These are phyloP conservation scores for Troglohyphantes excavatus DNA, from an alignment of 2,888 invertebrate species.

Conservation along the genomic window DNA sequence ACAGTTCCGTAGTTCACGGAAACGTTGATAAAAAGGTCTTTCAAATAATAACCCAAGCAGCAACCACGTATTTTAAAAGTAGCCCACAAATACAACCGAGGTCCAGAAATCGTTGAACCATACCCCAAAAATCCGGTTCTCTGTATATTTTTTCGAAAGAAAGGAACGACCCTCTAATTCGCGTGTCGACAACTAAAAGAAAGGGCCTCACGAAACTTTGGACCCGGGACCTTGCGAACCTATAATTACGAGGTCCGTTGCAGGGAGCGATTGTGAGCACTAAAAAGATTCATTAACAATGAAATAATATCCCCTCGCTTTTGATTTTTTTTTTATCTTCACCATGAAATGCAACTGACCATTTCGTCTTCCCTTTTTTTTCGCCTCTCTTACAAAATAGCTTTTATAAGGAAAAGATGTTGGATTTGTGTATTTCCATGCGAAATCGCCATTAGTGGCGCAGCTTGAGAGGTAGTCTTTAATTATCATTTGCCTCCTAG, in stretches of 20 bases:
- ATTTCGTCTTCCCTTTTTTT: not conserved
- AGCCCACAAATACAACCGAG: not conserved
- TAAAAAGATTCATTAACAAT: slow-evolving; percentile 31
- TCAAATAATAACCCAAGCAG: not conserved
- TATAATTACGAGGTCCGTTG: slow-evolving; percentile 46
- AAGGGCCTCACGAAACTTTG: slow-evolving; percentile 13
- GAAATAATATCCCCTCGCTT: not conserved
- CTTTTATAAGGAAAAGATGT: not conserved
- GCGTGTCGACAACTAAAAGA: slow-evolving; percentile 28
- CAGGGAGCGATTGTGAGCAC: not conserved
- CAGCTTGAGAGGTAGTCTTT: not conserved
- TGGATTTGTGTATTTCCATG: not conserved
- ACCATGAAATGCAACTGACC: slow-evolving; percentile 34
- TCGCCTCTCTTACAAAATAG: not conserved
- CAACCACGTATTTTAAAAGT: not conserved
- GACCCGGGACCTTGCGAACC: not conserved
- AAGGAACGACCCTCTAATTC: slow-evolving; percentile 40
- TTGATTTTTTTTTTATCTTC: not conserved
- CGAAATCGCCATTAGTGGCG: not conserved
- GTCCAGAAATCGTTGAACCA: slow-evolving; percentile 38
- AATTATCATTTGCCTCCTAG: not conserved
- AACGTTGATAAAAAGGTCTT: not conserved
- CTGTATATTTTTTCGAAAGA: slow-evolving; percentile 21
- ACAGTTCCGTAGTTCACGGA: not conserved
- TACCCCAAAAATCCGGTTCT: slow-evolving; percentile 48